A percentile compares a stretch with the other conserved stretches of the same genome.
Conservation (phyloP, 1,140 invertebrate genomes). For the Chrysoperla carnea region DNA sequence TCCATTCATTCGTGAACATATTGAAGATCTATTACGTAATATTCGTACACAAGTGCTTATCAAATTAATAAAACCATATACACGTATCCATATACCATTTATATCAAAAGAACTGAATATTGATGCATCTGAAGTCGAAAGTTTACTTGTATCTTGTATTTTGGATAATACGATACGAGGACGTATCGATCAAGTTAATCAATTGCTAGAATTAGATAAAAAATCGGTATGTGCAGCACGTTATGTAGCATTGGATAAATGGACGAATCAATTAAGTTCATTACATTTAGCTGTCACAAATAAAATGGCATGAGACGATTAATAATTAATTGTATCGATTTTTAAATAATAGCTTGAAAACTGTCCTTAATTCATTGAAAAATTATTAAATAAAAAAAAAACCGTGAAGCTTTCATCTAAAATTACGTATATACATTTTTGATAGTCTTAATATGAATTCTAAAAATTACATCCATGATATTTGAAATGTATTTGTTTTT, state of each 20-base stretch:
- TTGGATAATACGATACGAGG: constrained; percentile 94
- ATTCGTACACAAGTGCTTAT: constrained; percentile 97
- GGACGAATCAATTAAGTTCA: constrained; percentile 78
- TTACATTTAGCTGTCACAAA: constrained; percentile 80
- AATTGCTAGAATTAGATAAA: constrained; percentile 78
- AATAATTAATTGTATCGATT: no score
- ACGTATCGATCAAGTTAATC: constrained; percentile 92
- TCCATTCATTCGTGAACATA: constrained; percentile 97
- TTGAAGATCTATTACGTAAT: constrained; percentile 93
- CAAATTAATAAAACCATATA: constrained; percentile 96
- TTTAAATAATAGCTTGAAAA: no score
- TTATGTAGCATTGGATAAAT: constrained; percentile 90
- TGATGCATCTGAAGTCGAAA: constrained; percentile 90
- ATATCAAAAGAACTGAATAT: constrained; percentile 97
- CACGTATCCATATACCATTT: constrained; percentile 93
- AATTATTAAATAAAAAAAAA: no score
- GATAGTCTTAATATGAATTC: no score
- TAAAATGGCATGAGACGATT: constrained; percentile 47
- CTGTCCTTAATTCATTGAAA: no score
- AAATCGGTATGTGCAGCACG: constrained; percentile 59
- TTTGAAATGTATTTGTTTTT: no score
- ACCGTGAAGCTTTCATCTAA: no score
- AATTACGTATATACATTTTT: no score
- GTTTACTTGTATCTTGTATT: constrained; percentile 95
- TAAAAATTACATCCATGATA: no score